Base-by-base conservation (phyloP, 92 coral and sea anemone genomes). In the Galaxea fascicularis region DNA sequence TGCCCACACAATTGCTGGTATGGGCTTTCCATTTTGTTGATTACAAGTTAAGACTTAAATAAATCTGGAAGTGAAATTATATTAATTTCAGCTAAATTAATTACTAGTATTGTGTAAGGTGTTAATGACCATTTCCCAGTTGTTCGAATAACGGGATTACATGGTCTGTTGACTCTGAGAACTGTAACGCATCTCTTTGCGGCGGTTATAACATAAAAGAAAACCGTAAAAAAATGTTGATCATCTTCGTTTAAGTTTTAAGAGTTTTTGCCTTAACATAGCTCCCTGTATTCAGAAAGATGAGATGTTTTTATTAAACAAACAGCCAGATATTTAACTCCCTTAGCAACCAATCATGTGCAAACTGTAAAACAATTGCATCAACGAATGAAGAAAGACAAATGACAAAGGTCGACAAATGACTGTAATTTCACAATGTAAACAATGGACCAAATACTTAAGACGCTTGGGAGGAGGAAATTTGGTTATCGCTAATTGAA, bases 291-390 rank as follows among this genome's bases (percentile, higher is more conserved):
- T 49, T 1, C 13, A 49, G 56, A 46, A 46, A 0, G 51, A 8
- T 46, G 9, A 46, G 12, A 8, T 46, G 11, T 10, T 8, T 8
- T 4, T 24, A 18, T 62, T 11, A 8, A 8, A 60, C n/a, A 17
- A 13, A 62, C 67, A 18, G 31, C 28, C 1, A 62, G 26, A 62
- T 44, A 74, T 62, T 22, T 10, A 62, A 30, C 56, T 28, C 62
- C 76, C 84, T 51, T 79, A 31, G 86, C 78, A 71, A 82, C 86
- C 49, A 71, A 51, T 82, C 77, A 68, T 67, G 70, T 68, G 66
- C 58, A 31, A 68, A 68, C 35, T 35, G 77, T 44, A 25, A 51
- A 20, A 57, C 78, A 82, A 82, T 71, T 8, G 7, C 12, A 12
- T 22, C 16, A 11, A 10, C 18, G 7, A 18, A 27, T 39, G 16